Evolutionary conservation across 2,113 vertebrate genomes (phyloP), one percentile per base, ranked within the genome.

Genomic region (Ailuropoda melanoleuca): DNA sequence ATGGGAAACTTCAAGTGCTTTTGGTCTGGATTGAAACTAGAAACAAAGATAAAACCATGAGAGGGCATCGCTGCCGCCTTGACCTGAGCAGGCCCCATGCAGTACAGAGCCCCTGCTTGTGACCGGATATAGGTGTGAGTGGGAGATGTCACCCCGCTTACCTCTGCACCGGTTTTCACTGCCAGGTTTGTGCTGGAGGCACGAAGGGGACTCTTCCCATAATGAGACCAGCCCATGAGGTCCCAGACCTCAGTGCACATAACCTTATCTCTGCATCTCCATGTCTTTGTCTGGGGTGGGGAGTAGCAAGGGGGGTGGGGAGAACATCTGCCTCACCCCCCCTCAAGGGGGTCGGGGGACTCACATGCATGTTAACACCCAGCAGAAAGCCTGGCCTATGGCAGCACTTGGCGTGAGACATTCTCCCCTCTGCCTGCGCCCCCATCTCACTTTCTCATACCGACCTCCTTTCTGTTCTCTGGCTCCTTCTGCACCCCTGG

Each of bases 381-480:
- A 48, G 66, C 68, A 50, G 68, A 87, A 53, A 72, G 17, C 75
- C 37, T 19, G 60, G 70, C 53, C 24, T 37, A 6, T 1, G 34
- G 53, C 8, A 11, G 56, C 39, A 15, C 34, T 37, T 39, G 4
- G 39, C 6, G 0, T 1, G 19, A 19, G 50, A 23, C 0, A 1
- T 1, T 13, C 29, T 21, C 48, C n/a, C 6, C 60, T 31, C 6
- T 21, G 24, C 24, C 43, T 6, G 8, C 0, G 1, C 14, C 31
- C 31, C 21, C 10, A 7, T 3, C 24, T 64, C 77, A 19, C 31
- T 17, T 1, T 34, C 31, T 31, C 29, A 43, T 23, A 7, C 37
- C 1, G 19, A 39, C 11, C 24, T 55, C 58, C 68, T 39, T 46
- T 39, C 75, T 24, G 6, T 17, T 81, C 46, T 90, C 55, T 43